These are phyloP conservation scores for Drosophila ohnishii DNA, from an alignment of 1,140 invertebrate genomes.

Conservation along the genomic window DNA sequence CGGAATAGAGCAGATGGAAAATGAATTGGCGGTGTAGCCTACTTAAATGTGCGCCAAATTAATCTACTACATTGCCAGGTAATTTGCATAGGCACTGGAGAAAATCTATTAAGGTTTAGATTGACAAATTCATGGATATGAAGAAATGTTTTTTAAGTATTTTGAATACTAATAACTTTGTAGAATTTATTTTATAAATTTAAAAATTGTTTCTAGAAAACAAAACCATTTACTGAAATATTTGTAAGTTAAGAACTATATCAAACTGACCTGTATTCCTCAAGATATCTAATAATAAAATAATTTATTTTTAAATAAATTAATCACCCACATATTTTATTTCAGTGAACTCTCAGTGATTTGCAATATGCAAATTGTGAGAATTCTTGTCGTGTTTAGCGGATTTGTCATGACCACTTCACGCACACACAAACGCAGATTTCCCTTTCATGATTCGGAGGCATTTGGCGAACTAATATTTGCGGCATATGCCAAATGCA, in stretches of 20 bases:
- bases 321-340: neutral
- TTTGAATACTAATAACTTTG: too few relatives aligned
- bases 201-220: too few relatives aligned
- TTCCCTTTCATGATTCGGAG: slow-evolving; percentile 17
- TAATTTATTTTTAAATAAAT: neutral
- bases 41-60: slow-evolving; percentile 42
- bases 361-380: slow-evolving; percentile 42
- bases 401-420: slow-evolving; percentile 52
- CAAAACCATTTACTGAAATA: too few relatives aligned
- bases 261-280: too few relatives aligned
- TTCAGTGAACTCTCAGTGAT: neutral
- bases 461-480: slow-evolving; percentile 19
- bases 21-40: slow-evolving; percentile 1
- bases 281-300: neutral
- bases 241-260: too few relatives aligned
- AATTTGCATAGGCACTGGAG: slow-evolving; percentile 42
- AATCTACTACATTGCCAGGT: slow-evolving; percentile 35
- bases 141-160: too few relatives aligned
- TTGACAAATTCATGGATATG: too few relatives aligned
- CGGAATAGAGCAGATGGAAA: neutral
- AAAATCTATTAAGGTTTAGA: neutral
- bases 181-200: too few relatives aligned
- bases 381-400: slow-evolving; percentile 12
- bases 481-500: slow-evolving; percentile 47
- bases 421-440: slow-evolving; percentile 13